Evolutionary conservation across 2,888 invertebrate genomes (phyloP).

Genomic region (Aromia moschata): DNA sequence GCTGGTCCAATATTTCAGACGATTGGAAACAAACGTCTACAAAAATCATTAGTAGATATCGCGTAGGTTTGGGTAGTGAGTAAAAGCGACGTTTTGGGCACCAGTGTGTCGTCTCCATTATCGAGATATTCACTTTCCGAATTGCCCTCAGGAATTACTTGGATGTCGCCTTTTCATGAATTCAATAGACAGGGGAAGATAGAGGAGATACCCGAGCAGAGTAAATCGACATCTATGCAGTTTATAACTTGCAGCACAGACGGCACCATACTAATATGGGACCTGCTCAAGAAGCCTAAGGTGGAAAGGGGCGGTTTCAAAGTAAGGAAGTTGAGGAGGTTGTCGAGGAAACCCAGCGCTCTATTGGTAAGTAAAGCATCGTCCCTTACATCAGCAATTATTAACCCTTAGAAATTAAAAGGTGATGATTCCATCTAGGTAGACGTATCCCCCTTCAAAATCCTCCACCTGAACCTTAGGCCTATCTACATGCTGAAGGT

Average conservation of each 20-base stretch:
- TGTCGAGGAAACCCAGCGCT: conserved; percentile 67
- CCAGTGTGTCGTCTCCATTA: too few relatives aligned
- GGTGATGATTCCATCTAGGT: conserved; percentile 46
- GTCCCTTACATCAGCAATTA: background rate
- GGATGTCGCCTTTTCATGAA: conserved; percentile 72
- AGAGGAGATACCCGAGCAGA: conserved; percentile 57
- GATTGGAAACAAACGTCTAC: too few relatives aligned
- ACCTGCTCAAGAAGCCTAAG: conserved; percentile 66
- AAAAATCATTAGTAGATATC: too few relatives aligned
- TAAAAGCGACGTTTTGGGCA: too few relatives aligned
- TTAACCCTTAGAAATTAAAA: too few relatives aligned
- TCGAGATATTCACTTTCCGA: background rate
- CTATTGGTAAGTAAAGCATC: conserved; percentile 57
- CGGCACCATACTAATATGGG: conserved; percentile 77
- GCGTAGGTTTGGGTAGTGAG: too few relatives aligned
- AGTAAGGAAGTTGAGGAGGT: conserved; percentile 61
- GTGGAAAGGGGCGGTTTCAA: conserved; percentile 54
- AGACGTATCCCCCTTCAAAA: conserved; percentile 70
- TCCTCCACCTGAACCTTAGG: conserved; percentile 69
- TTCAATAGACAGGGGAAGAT: conserved; percentile 71
- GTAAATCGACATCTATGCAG: conserved; percentile 65
- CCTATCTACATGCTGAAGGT: conserved; percentile 70
- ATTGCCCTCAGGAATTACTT: conserved; percentile 64
- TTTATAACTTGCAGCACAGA: conserved; percentile 75
- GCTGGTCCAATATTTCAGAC: too few relatives aligned